Evolutionary conservation across 2,888 invertebrate genomes (phyloP).

Genomic region (Melipona bicolor): DNA sequence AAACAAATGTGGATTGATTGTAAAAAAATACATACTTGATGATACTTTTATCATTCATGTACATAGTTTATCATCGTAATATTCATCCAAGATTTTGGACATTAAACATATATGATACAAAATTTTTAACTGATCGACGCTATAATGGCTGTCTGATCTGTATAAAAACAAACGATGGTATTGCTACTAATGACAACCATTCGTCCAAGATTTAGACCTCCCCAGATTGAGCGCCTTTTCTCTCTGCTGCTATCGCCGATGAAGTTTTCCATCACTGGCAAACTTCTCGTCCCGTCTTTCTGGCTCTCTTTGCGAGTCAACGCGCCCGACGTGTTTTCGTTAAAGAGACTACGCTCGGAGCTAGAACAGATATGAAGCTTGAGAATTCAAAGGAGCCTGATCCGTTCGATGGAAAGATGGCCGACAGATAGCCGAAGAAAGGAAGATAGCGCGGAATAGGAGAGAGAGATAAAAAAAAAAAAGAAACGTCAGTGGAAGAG

Average conservation of each 20-base stretch:
- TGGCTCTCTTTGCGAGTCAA: not conserved
- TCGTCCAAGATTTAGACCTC: no score
- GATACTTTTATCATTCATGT: no score
- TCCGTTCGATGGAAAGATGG: constrained; percentile 40
- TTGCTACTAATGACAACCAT: no score
- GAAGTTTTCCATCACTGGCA: constrained; percentile 34
- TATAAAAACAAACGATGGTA: no score
- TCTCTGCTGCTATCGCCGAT: constrained; percentile 46
- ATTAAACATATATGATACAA: no score
- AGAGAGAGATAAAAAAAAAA: not conserved
- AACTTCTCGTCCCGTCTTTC: not conserved
- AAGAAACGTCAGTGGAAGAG: constrained; percentile 1
- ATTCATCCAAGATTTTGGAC: no score
- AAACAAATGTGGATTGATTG: no score
- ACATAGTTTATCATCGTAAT: no score
- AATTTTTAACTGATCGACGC: no score
- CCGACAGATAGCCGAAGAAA: constrained; percentile 5
- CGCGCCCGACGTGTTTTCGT: constrained; percentile 57
- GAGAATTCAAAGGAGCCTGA: constrained; percentile 63
- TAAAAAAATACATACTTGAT: no score
- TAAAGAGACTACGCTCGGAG: constrained; percentile 46
- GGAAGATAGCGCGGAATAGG: not conserved
- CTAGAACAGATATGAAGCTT: constrained; percentile 58
- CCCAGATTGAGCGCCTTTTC: no score
- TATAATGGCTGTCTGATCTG: no score